These are phyloP conservation scores for Spizella passerina DNA, from an alignment of 2,797 vertebrate species.

Conservation along the genomic window DNA sequence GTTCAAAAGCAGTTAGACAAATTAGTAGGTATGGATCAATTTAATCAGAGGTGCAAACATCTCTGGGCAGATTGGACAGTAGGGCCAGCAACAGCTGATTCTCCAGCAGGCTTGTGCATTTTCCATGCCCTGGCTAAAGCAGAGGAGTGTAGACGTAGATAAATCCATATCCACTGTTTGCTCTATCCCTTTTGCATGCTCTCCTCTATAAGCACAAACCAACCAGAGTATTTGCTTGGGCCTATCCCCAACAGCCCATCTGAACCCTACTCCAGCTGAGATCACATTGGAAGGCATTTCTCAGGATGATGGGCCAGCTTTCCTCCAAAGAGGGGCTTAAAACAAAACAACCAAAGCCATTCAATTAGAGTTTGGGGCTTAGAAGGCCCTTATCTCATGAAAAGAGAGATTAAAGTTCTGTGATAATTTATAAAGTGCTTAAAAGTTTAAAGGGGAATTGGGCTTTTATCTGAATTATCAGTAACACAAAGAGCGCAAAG, in stretches of 20 bases:
- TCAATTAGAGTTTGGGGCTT: slow-evolving; percentile 56
- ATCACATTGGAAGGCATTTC: not conserved
- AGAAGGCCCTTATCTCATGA: slow-evolving; percentile 63
- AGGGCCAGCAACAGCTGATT: not conserved
- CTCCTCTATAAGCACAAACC: not conserved
- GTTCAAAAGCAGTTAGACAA: not conserved
- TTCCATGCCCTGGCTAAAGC: not conserved
- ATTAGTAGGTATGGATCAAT: not conserved
- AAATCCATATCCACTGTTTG: not conserved
- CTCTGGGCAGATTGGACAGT: not conserved
- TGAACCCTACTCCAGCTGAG: not conserved
- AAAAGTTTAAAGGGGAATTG: slow-evolving; percentile 63
- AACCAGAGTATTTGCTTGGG: not conserved
- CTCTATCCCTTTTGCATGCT: not conserved
- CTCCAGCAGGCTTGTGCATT: not conserved
- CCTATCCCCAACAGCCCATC: not conserved
- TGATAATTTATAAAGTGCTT: slow-evolving; percentile 70
- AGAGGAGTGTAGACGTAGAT: not conserved
- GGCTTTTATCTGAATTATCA: slow-evolving; percentile 63
- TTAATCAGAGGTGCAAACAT: not conserved
- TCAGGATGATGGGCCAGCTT: not conserved
- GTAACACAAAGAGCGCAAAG: slow-evolving; percentile 44
- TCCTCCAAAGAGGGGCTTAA: slow-evolving; percentile 24
- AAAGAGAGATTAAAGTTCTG: slow-evolving; percentile 68
- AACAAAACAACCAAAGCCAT: slow-evolving; percentile 43